phyloP scores from a whole-genome alignment of 1,140 invertebrate genomes.

The Heliconius hermathena region DNA sequence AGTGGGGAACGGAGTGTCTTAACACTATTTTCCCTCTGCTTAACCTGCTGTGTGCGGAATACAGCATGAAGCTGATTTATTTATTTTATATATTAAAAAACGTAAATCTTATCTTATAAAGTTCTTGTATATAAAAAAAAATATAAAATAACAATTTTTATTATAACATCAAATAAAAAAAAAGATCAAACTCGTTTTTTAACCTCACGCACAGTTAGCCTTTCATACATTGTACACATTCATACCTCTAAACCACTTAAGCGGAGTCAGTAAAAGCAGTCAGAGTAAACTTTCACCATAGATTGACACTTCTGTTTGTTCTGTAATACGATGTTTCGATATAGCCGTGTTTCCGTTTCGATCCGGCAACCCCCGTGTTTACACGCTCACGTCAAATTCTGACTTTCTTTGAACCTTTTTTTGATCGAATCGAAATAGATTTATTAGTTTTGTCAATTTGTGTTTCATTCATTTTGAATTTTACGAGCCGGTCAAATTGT shows the following conservation, averaged over 20 bases:
- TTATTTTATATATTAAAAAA: too few relatives aligned
- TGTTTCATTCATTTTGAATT: slow-evolving; percentile 17
- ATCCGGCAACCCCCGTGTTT: slow-evolving; percentile 33
- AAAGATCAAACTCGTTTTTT: neutral
- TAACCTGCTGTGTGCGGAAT: too few relatives aligned
- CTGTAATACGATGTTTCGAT: slow-evolving; percentile 41
- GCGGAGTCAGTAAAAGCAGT: slow-evolving; percentile 38
- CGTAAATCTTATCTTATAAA: too few relatives aligned
- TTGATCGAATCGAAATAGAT: slow-evolving; percentile 21
- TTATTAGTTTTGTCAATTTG: slow-evolving; percentile 29
- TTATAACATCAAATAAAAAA: neutral
- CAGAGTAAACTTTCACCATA: slow-evolving; percentile 41
- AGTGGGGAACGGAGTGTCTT: too few relatives aligned
- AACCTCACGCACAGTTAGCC: slow-evolving; percentile 1
- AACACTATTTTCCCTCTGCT: too few relatives aligned
- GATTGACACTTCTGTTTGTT: slow-evolving; percentile 44
- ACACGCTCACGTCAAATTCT: slow-evolving; percentile 38
- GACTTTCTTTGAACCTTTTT: slow-evolving; percentile 39
- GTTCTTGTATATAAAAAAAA: too few relatives aligned
- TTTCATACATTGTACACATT: slow-evolving; percentile 32
- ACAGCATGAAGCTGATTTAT: too few relatives aligned
- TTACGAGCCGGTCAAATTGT: neutral
- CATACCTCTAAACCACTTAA: slow-evolving; percentile 35
- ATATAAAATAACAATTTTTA: too few relatives aligned
- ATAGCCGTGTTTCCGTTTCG: slow-evolving; percentile 30